These are phyloP conservation scores for Diplazon laetatorius DNA, from an alignment of 2,888 invertebrate genomes.

Conservation along the genomic window DNA sequence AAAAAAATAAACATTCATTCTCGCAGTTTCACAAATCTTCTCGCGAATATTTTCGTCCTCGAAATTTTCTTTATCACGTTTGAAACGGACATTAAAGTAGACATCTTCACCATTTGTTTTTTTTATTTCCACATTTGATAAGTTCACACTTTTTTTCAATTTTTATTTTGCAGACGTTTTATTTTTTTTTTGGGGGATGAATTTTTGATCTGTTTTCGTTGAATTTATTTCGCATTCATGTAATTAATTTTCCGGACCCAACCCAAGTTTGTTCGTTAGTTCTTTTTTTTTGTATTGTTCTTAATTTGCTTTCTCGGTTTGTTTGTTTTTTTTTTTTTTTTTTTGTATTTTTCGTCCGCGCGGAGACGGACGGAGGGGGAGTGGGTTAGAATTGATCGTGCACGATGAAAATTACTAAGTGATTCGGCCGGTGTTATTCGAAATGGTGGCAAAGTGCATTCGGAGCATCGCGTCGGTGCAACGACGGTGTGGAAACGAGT, in stretches of 20 bases:
- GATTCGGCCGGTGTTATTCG: slow-evolving; percentile 15
- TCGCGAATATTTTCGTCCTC: too few relatives aligned
- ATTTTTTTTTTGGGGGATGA: too few relatives aligned
- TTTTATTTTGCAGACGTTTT: background rate
- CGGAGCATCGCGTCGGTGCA: slow-evolving; percentile 12
- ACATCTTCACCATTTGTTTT: too few relatives aligned
- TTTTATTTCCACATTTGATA: too few relatives aligned
- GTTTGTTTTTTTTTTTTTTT: too few relatives aligned
- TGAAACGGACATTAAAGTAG: too few relatives aligned
- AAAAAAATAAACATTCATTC: too few relatives aligned
- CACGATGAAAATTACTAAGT: slow-evolving; percentile 46
- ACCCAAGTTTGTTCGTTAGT: background rate
- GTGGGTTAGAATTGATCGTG: slow-evolving; percentile 38
- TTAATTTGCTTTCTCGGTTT: background rate
- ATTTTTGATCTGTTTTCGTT: slow-evolving; percentile 30
- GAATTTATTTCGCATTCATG: slow-evolving; percentile 28
- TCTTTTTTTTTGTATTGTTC: background rate
- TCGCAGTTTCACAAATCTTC: background rate
- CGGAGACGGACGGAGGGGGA: too few relatives aligned
- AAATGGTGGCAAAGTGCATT: slow-evolving; percentile 30
- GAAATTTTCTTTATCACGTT: too few relatives aligned
- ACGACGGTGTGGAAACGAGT: slow-evolving; percentile 7
- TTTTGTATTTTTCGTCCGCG: slow-evolving; percentile 5
- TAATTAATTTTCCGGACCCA: slow-evolving; percentile 10
- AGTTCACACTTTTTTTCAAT: too few relatives aligned